phyloP scores from a whole-genome alignment of 92 coral and sea anemone species.

The Scolanthus callimorphus region DNA sequence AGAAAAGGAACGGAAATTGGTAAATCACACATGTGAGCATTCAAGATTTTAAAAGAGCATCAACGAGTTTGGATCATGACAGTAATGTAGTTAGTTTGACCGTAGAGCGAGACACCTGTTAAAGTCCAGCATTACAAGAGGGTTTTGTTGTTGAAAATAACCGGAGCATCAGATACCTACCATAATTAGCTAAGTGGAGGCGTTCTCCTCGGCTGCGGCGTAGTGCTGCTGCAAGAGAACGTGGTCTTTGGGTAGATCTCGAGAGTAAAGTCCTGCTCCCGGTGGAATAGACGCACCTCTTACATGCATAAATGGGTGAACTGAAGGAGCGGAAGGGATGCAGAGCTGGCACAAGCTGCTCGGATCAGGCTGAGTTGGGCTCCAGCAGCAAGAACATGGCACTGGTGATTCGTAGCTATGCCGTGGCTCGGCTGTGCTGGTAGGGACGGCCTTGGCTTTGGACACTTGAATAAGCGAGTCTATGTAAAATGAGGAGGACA shows the following conservation, averaged over 20 bases:
- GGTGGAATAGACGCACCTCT: constrained; percentile 82
- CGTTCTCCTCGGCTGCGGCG: constrained; percentile 69
- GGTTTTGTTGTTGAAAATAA: constrained; percentile 4
- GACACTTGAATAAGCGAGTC: constrained; percentile 93
- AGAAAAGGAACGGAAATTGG: constrained; percentile 1
- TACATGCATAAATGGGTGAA: constrained; percentile 81
- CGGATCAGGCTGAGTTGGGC: constrained; percentile 88
- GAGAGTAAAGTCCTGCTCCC: constrained; percentile 64
- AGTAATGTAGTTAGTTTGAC: constrained; percentile 1
- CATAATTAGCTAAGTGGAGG: constrained; percentile 79
- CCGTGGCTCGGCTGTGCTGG: constrained; percentile 56
- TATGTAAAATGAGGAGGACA: constrained; percentile 95
- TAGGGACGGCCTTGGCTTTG: constrained; percentile 67
- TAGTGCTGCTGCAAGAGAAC: constrained; percentile 79
- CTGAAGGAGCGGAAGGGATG: constrained; percentile 76
- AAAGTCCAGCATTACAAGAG: neutral
- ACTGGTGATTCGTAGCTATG: constrained; percentile 75
- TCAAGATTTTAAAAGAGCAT: constrained; percentile 8
- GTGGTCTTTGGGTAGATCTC: constrained; percentile 72
- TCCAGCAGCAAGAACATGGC: constrained; percentile 98
- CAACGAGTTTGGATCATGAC: constrained; percentile 40
- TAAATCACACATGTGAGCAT: too few relatives aligned
- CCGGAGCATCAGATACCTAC: constrained; percentile 84
- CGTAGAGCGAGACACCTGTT: constrained; percentile 3
- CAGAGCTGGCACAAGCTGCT: constrained; percentile 90